Percentiles rank a stretch among this genome's conserved stretches.
These are phyloP conservation scores for Hyposoter didymator DNA, from an alignment of 2,888 invertebrate genomes.

Conservation along the genomic window DNA sequence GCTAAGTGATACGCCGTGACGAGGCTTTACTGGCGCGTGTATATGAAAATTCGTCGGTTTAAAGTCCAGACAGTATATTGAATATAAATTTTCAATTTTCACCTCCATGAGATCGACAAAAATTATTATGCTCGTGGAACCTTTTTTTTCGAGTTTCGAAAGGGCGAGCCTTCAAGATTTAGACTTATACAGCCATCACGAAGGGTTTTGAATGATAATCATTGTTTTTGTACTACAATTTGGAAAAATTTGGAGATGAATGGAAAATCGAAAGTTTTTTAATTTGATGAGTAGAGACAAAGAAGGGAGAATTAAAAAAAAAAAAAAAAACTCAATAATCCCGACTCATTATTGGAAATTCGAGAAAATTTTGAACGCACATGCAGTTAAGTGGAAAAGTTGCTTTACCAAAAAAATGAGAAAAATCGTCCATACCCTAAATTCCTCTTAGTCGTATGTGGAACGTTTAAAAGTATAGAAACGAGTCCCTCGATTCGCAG, in stretches of 20 bases:
- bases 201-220: not conserved
- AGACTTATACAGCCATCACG: not conserved
- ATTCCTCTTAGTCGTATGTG: not conserved
- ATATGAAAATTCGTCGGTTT: conserved; percentile 40
- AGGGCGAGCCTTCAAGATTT: not conserved
- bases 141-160: conserved; percentile 2
- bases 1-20: conserved; percentile 72
- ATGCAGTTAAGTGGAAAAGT: not conserved
- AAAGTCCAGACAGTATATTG: conserved; percentile 19
- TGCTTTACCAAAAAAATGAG: not conserved
- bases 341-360: not conserved
- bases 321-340: conserved; percentile 10
- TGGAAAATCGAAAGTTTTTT: not conserved
- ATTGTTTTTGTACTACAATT: not conserved
- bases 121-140: conserved; percentile 28
- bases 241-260: not conserved
- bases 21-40: conserved; percentile 62
- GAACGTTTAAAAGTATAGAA: not conserved
- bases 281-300: not conserved
- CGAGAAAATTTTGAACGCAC: not conserved
- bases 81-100: conserved; percentile 56
- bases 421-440: not conserved
- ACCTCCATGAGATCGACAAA: conserved; percentile 35
- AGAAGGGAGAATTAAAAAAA: not conserved
- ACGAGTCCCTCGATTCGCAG: conserved; percentile 32